Base-by-base conservation (phyloP, 2,888 invertebrate genomes). In the Leistus spinibarbis region DNA sequence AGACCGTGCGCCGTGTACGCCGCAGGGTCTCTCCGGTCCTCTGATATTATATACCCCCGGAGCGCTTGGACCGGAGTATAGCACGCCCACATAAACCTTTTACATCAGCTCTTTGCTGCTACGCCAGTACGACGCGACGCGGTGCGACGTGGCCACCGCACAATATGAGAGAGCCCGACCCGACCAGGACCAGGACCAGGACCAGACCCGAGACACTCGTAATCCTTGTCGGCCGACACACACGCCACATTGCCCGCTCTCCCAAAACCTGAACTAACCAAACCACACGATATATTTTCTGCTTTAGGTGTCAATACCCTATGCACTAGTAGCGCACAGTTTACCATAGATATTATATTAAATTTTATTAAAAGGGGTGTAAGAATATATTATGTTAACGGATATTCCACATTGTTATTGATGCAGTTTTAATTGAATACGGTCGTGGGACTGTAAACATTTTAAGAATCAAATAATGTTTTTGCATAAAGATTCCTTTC, bases 31-130 rank as follows among this genome's bases (percentile, higher is more conserved):
- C 56, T 69, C 22, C 54, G 69, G 57, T 20, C 22, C 60, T 40
- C 60, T 22, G 67, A 67, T 67, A 69, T 69, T 69, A 69, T 69
- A 57, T 69, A 56, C 69, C 57, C 66, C 69, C 57, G 69, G 69
- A 69, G 69, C 54, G 69, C 56, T 54, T 16, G 69, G 69, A 60
- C 56, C 54, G 24, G 69, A 54, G 69, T 40, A 19, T 10, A 22
- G 19, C 54, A 54, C 54, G 54, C 54, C 67, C 40, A 69, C 69
- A 69, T 69, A 69, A 69, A 69, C 57, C 56, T 69, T 68, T 69
- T 69, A 69, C 69, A 23, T 67, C 67, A 7, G 40, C 40, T 40
- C 40, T 40, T 40, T 40, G 40, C 22, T 56, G 69, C 54, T 23
- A 54, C 54, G 7, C n/a, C 67, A 53, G 54, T 67, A 67, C 22